Conservation (phyloP, 2,888 invertebrate species). For the Creontiades dilutus region DNA sequence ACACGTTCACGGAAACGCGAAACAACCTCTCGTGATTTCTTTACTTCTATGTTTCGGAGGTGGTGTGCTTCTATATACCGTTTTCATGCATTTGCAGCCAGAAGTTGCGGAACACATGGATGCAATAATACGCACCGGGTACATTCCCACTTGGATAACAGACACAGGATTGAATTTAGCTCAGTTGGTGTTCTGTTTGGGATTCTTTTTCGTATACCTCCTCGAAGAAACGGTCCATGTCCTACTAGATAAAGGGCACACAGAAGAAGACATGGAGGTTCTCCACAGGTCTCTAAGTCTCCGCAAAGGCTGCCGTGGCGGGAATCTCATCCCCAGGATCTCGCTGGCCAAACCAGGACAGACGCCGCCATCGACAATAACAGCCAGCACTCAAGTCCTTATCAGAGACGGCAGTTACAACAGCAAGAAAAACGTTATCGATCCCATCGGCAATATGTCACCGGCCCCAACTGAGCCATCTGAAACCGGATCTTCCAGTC, state of each 20-base stretch:
- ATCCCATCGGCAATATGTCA: conserved; percentile 76
- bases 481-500: conserved; percentile 72
- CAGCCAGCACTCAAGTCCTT: conserved; percentile 77
- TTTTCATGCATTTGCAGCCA: conserved; percentile 84
- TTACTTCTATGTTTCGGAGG: conserved; percentile 84
- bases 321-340: conserved; percentile 77
- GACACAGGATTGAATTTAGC: conserved; percentile 79
- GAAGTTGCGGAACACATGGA: conserved; percentile 83
- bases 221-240: conserved; percentile 83
- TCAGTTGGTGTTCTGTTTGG: conserved; percentile 82
- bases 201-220: conserved; percentile 84
- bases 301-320: conserved; percentile 79
- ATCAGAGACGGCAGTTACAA: conserved; percentile 74
- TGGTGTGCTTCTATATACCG: conserved; percentile 84
- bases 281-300: conserved; percentile 81
- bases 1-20: conserved; percentile 73
- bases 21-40: conserved; percentile 79
- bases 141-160: conserved; percentile 78
- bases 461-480: conserved; percentile 73
- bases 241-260: conserved; percentile 78
- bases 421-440: conserved; percentile 75
- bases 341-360: conserved; percentile 74
- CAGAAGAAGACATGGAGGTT: conserved; percentile 78
- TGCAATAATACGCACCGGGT: conserved; percentile 79
- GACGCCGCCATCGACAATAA: conserved; percentile 75